Conservation (phyloP, 2,113 vertebrate genomes). For the Zeus faber region DNA sequence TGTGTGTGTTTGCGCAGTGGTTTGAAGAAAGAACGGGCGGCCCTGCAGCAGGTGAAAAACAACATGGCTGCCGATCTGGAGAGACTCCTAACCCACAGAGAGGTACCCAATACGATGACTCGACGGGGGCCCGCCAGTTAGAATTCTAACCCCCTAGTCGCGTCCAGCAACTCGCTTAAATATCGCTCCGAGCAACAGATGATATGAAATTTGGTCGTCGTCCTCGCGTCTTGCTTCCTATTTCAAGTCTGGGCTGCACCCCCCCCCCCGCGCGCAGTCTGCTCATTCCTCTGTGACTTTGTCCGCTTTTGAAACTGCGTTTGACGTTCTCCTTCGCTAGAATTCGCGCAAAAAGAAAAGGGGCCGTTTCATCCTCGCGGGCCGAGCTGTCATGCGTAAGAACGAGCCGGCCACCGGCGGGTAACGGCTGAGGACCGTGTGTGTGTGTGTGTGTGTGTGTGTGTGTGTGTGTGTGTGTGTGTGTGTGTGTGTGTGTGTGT, state of each 20-base stretch:
- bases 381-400: no score
- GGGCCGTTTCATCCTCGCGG: no score
- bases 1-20: slow-evolving; percentile 65
- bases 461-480: not conserved
- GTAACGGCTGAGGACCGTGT: no score
- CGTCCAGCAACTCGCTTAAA: not conserved
- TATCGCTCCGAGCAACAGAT: not conserved
- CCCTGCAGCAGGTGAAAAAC: slow-evolving; percentile 89
- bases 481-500: slow-evolving; percentile 3
- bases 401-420: no score
- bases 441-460: not conserved
- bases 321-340: no score
- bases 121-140: not conserved
- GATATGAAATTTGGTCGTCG: not conserved
- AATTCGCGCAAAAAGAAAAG: no score
- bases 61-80: slow-evolving; percentile 96
- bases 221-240: no score
- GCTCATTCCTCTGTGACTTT: no score
- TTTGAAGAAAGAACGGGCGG: slow-evolving; percentile 86
- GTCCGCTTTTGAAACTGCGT: no score
- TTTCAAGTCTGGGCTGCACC: no score
- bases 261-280: no score
- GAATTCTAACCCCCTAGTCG: not conserved
- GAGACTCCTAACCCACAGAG: slow-evolving; percentile 89
- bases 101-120: slow-evolving; percentile 74